phyloP scores from a whole-genome alignment of 2,888 invertebrate genomes.

The Toxonevra muliebris region DNA sequence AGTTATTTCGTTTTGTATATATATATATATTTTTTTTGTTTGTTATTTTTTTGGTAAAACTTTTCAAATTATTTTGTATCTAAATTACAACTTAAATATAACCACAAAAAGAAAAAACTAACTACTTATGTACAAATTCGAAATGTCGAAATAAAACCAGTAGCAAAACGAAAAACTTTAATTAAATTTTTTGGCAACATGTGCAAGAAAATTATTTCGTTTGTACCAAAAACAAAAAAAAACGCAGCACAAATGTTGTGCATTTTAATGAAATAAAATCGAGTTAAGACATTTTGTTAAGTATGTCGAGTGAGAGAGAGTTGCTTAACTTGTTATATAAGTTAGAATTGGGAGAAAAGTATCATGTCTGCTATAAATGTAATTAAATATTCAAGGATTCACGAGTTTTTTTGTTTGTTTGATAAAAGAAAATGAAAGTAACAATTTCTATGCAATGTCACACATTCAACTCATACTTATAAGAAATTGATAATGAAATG shows the following conservation, averaged over 20 bases:
- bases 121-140: not conserved
- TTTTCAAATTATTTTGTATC: not conserved
- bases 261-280: too few species aligned
- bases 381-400: not conserved
- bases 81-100: not conserved
- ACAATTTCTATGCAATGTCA: too few species aligned
- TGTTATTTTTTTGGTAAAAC: not conserved
- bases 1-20: too few species aligned
- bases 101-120: slow-evolving; percentile 5
- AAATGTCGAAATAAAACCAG: not conserved
- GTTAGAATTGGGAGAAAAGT: not conserved
- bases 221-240: not conserved
- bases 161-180: slow-evolving; percentile 15
- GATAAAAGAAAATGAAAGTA: too few species aligned
- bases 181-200: slow-evolving; percentile 24
- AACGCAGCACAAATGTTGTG: not conserved
- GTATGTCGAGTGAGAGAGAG: too few species aligned
- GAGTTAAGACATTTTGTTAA: too few species aligned
- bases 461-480: too few species aligned
- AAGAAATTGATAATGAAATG: too few species aligned
- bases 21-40: too few species aligned
- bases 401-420: too few species aligned
- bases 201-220: slow-evolving; percentile 2
- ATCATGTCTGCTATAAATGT: not conserved
- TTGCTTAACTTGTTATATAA: not conserved